phyloP scores from a whole-genome alignment of 2,888 invertebrate species.

The Oxyscelio sp. region DNA sequence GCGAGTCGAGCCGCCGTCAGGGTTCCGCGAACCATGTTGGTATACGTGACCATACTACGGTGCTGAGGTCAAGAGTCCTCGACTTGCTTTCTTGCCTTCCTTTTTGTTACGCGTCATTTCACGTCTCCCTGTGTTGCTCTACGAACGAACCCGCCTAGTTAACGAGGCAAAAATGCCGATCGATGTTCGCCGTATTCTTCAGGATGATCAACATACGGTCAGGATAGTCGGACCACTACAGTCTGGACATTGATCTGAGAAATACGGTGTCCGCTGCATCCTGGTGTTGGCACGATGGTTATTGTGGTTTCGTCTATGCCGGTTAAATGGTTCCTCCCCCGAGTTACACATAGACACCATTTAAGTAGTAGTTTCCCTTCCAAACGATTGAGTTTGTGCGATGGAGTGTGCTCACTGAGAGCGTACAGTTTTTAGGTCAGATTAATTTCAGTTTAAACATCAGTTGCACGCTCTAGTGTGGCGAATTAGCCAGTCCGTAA shows the following conservation, averaged over 20 bases:
- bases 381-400: too few species aligned
- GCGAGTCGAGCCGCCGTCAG: slow-evolving; percentile 79
- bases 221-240: background rate
- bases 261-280: too few species aligned
- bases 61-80: slow-evolving; percentile 14
- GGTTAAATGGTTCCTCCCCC: too few species aligned
- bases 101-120: slow-evolving; percentile 4
- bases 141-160: background rate
- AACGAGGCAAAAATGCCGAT: slow-evolving; percentile 1
- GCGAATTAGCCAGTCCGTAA: background rate
- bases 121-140: background rate
- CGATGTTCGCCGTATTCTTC: slow-evolving; percentile 19
- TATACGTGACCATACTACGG: background rate
- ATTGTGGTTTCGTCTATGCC: too few species aligned
- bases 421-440: slow-evolving; percentile 30
- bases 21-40: slow-evolving; percentile 70
- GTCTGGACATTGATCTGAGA: too few species aligned
- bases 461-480: background rate
- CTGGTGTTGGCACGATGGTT: background rate
- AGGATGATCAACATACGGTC: background rate
- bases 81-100: slow-evolving; percentile 9
- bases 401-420: too few species aligned
- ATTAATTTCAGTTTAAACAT: background rate
- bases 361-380: too few species aligned
- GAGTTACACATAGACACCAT: too few species aligned